phyloP scores from a whole-genome alignment of 2,113 vertebrate genomes.

The Cercocebus atys region DNA sequence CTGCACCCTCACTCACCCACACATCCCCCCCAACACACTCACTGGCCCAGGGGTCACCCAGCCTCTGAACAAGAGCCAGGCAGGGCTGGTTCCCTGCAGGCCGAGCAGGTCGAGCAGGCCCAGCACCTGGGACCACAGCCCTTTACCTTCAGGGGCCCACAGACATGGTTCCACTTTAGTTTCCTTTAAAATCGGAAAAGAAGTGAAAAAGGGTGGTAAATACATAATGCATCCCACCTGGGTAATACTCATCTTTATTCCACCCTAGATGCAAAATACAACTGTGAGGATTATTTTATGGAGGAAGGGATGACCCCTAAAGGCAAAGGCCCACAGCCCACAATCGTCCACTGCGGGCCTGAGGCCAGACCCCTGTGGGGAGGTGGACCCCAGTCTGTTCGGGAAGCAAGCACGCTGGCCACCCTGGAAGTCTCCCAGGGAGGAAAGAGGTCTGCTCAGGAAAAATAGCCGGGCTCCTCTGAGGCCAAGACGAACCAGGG shows the following conservation, averaged over 20 bases:
- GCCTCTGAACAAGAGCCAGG: not conserved
- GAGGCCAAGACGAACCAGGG: accelerated
- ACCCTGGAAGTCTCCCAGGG: not conserved
- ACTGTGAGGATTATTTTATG: not conserved
- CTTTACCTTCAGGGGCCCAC: not conserved
- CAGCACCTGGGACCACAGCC: accelerated
- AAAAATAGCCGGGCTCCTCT: not conserved
- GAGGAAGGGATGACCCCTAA: not conserved
- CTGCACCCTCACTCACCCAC: not conserved
- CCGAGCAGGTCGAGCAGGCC: not conserved
- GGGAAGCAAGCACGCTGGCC: not conserved
- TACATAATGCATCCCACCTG: not conserved
- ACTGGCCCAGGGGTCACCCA: accelerated
- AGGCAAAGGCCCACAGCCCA: not conserved
- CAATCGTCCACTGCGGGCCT: not conserved
- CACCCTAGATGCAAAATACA: not conserved
- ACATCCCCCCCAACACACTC: not conserved
- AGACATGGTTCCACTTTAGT: not conserved
- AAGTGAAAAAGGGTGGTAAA: not conserved
- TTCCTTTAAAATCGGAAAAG: not conserved
- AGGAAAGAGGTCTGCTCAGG: not conserved
- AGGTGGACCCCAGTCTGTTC: not conserved
- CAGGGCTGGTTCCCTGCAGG: not conserved
- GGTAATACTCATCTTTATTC: not conserved
- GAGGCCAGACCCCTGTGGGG: not conserved